phyloP scores from a whole-genome alignment of 1,140 invertebrate genomes.

The Microplitis demolitor region DNA sequence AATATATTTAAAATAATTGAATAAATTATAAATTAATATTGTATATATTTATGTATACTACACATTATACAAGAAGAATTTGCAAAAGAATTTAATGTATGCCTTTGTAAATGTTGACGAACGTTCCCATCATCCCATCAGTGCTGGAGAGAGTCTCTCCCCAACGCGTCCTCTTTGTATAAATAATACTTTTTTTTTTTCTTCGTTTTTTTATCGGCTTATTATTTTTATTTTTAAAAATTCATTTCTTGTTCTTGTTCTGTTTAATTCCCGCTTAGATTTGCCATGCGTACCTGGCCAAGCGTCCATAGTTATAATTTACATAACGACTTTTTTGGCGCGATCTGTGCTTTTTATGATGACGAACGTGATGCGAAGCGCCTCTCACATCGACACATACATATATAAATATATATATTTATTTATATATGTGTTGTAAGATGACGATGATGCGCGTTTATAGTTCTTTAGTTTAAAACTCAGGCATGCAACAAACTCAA shows the following conservation, averaged over 20 bases:
- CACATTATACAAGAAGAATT: background rate
- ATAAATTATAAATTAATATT: background rate
- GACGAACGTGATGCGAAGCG: background rate
- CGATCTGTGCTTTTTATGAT: conserved; percentile 42
- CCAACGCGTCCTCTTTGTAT: too few relatives aligned
- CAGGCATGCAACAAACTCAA: too few relatives aligned
- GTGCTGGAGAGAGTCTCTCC: too few relatives aligned
- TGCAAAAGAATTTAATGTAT: conserved; percentile 11
- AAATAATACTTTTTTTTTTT: background rate
- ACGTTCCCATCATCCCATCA: conserved; percentile 28
- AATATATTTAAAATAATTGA: background rate
- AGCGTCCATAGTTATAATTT: conserved; percentile 46
- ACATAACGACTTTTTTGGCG: conserved; percentile 56
- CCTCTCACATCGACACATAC: background rate
- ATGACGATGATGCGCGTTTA: too few relatives aligned
- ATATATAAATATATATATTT: background rate
- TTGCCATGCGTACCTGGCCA: conserved; percentile 40
- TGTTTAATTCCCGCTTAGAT: conserved; percentile 34
- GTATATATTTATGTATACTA: background rate
- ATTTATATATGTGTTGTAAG: too few relatives aligned
- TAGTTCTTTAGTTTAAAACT: too few relatives aligned
- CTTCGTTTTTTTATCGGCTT: background rate
- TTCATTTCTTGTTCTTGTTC: conserved; percentile 30
- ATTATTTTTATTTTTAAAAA: conserved; percentile 5
- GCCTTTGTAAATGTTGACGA: conserved; percentile 23